These are phyloP conservation scores for Lagocephalus sceleratus DNA, from an alignment of 2,797 vertebrate species.

Conservation along the genomic window DNA sequence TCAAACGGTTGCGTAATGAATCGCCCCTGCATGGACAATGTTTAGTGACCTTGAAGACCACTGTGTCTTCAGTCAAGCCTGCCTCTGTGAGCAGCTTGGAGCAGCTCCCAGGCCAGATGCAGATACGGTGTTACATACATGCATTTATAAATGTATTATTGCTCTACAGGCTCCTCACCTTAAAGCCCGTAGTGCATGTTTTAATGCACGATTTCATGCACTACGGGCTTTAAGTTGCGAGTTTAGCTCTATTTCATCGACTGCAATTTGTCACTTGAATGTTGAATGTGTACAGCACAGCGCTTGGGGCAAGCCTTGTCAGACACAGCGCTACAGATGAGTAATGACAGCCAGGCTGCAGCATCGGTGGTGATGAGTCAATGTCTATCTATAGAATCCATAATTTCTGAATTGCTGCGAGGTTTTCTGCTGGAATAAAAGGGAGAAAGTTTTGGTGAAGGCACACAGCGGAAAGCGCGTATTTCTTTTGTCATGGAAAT, in stretches of 20 bases:
- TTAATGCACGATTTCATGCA: too few relatives aligned
- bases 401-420: background rate
- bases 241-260: background rate
- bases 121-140: background rate
- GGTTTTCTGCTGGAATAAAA: constrained; percentile 2
- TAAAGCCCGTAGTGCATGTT: background rate
- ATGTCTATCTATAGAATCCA: constrained; percentile 29
- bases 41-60: constrained; percentile 54
- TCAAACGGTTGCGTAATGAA: constrained; percentile 50
- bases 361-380: constrained; percentile 40
- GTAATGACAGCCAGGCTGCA: constrained; percentile 32
- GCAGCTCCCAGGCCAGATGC: too few relatives aligned
- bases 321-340: constrained; percentile 25
- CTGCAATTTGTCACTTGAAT: constrained; percentile 21
- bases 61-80: constrained; percentile 14
- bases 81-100: too few relatives aligned
- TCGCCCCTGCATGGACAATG: constrained; percentile 24
- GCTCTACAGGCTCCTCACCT: background rate
- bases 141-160: constrained; percentile 3
- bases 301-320: constrained; percentile 26
- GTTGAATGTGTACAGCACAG: constrained; percentile 18
- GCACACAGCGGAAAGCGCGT: constrained; percentile 1
- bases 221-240: too few relatives aligned
- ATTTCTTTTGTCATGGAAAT: background rate
- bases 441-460: background rate